Evolutionary conservation across 2,113 vertebrate genomes (phyloP), one percentile per base, ranked within the genome.

Genomic region (Rhineura floridana): DNA sequence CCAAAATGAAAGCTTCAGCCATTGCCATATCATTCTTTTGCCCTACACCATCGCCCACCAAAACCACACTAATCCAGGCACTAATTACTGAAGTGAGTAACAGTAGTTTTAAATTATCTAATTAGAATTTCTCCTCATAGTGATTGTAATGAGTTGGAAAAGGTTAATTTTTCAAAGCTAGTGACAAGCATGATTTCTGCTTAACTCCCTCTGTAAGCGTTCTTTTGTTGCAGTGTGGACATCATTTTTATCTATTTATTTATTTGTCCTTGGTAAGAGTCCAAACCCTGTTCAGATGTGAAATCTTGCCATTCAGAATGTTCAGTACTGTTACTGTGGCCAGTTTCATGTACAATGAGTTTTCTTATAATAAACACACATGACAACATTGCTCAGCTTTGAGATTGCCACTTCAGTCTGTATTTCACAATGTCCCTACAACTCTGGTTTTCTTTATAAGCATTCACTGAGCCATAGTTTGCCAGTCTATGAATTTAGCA

Each of bases 81-180:
- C 82, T 94, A 69, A 93, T 93, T 95, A 84, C 59, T 62, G 78
- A 88, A 94, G 81, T 89, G 84, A 93, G 84, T 87, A 90, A 82
- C 46, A 84, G 75, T 92, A 83, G 73, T 89, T 94, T 90, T 19
- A 63, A 93, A 46, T 86, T 93, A 91, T 92, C 69, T 86, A 76
- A 83, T 92, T 91, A 91, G 76, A 94, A 84, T 90, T 85, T 89
- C 15, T 90, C 86, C 90, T 93, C 81, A 89, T 91, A 93, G 84
- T 85, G 86, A 83, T 78, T 90, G 30, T 65, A 70, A 25, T 85
- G 48, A 87, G 2, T 91, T 76, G 83, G 88, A 93, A 93, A 89
- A n/a, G 33, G 67, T 90, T 91, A 89, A 93, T 92, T 91, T 90
- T 92, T 93, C 82, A 90, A 87, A 59, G 86, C 28, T 87, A 88